Conservation (phyloP, 2,113 vertebrate genomes). For the Pomatorhinus ruficollis region DNA sequence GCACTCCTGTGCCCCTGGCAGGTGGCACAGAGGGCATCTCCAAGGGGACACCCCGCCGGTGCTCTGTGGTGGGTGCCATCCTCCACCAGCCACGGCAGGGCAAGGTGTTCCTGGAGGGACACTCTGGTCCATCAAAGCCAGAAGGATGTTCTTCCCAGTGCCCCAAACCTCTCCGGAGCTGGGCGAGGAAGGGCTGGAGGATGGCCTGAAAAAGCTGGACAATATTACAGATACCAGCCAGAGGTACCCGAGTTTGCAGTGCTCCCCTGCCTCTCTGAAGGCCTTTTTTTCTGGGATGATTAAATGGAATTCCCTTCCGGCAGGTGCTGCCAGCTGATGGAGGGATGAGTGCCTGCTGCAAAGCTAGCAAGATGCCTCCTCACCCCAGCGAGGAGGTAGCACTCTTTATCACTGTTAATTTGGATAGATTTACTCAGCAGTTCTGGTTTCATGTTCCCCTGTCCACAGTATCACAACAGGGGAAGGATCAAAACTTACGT, state of each 20-base stretch:
- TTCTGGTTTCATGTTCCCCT: neutral
- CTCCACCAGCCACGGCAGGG: neutral
- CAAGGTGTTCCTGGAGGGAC: neutral
- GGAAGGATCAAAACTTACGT: neutral
- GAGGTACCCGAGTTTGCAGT: neutral
- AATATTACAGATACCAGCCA: neutral
- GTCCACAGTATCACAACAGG: neutral
- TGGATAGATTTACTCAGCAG: neutral
- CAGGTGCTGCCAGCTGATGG: neutral
- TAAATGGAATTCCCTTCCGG: neutral
- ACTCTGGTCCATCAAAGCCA: rapidly evolving
- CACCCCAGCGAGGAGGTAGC: neutral
- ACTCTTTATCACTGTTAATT: neutral
- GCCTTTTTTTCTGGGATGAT: neutral
- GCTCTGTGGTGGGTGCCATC: rapidly evolving
- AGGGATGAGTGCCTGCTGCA: neutral
- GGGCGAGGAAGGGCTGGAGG: neutral
- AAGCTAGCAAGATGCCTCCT: neutral
- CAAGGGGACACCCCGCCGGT: neutral
- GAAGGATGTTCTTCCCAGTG: neutral
- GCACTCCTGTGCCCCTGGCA: neutral
- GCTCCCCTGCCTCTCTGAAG: neutral
- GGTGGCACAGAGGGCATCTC: neutral
- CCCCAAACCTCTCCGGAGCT: neutral
- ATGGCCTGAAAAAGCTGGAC: neutral